Conservation (phyloP, 2,888 invertebrate species). For the Xylota sylvarum region DNA sequence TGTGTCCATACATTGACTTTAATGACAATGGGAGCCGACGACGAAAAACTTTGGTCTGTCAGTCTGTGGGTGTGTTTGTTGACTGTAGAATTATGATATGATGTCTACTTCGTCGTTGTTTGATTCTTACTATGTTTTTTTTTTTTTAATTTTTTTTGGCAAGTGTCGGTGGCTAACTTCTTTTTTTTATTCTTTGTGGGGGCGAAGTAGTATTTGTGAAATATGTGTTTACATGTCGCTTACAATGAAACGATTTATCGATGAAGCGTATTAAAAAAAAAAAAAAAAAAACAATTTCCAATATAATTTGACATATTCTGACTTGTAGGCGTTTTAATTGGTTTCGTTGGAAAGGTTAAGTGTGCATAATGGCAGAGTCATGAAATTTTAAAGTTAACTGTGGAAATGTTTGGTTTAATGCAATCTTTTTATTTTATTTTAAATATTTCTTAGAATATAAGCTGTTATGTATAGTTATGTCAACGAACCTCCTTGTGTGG, state of each 20-base stretch:
- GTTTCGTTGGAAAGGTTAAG: neutral
- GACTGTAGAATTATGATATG: constrained; percentile 54
- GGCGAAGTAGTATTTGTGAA: constrained; percentile 47
- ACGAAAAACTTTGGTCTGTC: constrained; percentile 38
- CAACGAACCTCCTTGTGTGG: no score
- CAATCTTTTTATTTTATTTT: neutral
- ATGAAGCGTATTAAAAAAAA: neutral
- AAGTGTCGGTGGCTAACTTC: constrained; percentile 36
- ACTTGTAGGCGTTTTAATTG: neutral
- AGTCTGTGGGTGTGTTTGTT: constrained; percentile 68
- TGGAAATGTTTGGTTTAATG: neutral
- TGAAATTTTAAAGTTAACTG: neutral
- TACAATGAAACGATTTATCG: constrained; percentile 19
- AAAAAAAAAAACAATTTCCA: neutral
- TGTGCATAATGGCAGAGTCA: neutral
- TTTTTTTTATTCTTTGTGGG: constrained; percentile 40
- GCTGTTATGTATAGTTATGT: no score
- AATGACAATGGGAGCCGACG: constrained; percentile 49
- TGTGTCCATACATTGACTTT: constrained; percentile 57
- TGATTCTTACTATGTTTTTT: constrained; percentile 1
- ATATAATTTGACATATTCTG: neutral
- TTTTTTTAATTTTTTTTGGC: constrained; percentile 58
- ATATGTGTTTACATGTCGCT: constrained; percentile 46
- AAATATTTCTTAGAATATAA: no score
- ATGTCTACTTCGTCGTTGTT: constrained; percentile 37